phyloP scores from a whole-genome alignment of 2,113 vertebrate genomes.

The Cottus gobio region DNA sequence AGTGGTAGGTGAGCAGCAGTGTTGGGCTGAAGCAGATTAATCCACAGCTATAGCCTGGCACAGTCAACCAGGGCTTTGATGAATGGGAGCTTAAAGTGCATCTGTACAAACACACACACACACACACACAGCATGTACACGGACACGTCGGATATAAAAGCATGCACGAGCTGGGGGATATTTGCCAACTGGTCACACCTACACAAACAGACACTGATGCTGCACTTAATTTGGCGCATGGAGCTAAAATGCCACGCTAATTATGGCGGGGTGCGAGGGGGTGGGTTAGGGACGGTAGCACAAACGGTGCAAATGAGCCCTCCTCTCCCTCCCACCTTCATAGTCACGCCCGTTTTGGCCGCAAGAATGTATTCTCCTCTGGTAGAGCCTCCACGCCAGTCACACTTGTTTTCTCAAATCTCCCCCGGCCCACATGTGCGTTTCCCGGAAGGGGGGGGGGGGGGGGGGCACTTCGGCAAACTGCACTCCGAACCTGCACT shows the following conservation, averaged over 20 bases:
- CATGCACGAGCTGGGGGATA: background rate
- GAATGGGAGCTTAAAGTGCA: slow-evolving; percentile 73
- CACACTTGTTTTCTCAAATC: slow-evolving; percentile 60
- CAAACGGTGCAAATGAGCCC: slow-evolving; percentile 58
- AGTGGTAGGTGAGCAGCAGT: slow-evolving; percentile 58
- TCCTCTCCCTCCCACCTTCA: slow-evolving; percentile 3
- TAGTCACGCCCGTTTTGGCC: slow-evolving; percentile 12
- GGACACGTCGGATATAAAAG: background rate
- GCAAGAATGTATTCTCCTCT: slow-evolving; percentile 44
- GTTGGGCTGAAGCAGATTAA: slow-evolving; percentile 72
- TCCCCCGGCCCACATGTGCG: slow-evolving; percentile 37
- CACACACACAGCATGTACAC: background rate
- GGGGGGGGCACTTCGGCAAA: slow-evolving; percentile 47
- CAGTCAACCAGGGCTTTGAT: slow-evolving; percentile 65
- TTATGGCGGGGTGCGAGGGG: slow-evolving; percentile 52
- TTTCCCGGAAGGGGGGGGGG: slow-evolving; percentile 36
- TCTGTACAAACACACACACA: slow-evolving; percentile 28
- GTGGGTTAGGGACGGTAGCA: background rate
- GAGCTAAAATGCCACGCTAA: slow-evolving; percentile 59
- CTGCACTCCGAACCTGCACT: slow-evolving; percentile 29
- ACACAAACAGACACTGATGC: slow-evolving; percentile 13
- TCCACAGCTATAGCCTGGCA: slow-evolving; percentile 68
- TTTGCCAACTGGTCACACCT: background rate
- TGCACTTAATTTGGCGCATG: slow-evolving; percentile 49
- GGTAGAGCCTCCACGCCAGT: slow-evolving; percentile 51